These are phyloP conservation scores for Neoniphon sammara DNA, from an alignment of 2,797 vertebrate genomes.

Conservation along the genomic window DNA sequence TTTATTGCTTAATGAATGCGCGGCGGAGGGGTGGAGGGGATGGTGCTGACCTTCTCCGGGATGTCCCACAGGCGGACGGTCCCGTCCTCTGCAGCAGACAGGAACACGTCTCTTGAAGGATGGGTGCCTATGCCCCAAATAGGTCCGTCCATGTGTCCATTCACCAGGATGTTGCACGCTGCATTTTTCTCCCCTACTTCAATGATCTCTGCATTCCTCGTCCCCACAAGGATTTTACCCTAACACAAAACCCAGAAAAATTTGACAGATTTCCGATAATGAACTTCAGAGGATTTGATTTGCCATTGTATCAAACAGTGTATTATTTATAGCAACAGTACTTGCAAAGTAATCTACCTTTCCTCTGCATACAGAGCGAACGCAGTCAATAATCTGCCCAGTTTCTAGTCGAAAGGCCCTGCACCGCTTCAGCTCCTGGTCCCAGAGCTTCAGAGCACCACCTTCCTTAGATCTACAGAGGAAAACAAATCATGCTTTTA, in stretches of 20 bases:
- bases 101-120: constrained; percentile 93
- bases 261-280: not conserved
- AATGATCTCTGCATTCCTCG: constrained; percentile 95
- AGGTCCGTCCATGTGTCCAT: constrained; percentile 94
- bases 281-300: not conserved
- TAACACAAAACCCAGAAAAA: constrained; percentile 63
- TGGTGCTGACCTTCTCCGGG: constrained; percentile 87
- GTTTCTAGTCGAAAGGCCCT: constrained; percentile 95
- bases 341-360: constrained; percentile 81
- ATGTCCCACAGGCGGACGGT: constrained; percentile 97
- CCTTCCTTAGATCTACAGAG: constrained; percentile 92
- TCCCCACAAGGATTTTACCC: constrained; percentile 97
- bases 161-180: constrained; percentile 94
- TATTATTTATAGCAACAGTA: not conserved
- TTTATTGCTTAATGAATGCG: not conserved
- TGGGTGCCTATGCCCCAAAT: constrained; percentile 94
- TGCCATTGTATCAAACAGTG: not conserved
- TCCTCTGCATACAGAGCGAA: constrained; percentile 94
- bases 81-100: constrained; percentile 96
- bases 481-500: constrained; percentile 36
- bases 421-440: constrained; percentile 96
- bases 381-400: constrained; percentile 91
- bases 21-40: not conserved
- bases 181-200: constrained; percentile 98
- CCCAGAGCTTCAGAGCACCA: constrained; percentile 96